These are phyloP conservation scores for Coregonus clupeaformis DNA, from an alignment of 2,113 vertebrate species.

Conservation along the genomic window DNA sequence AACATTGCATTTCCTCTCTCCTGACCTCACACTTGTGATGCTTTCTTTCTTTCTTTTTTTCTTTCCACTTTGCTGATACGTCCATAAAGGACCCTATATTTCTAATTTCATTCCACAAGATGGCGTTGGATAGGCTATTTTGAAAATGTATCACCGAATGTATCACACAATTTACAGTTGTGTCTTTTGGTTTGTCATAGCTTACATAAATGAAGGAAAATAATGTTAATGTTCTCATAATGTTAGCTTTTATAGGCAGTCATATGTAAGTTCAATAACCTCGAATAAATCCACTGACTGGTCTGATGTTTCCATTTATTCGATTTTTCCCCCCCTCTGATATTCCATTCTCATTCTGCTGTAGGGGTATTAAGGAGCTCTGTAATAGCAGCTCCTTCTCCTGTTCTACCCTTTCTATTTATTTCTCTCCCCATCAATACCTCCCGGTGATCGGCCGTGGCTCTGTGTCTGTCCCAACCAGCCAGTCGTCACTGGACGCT, in stretches of 20 bases:
- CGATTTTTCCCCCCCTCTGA: background rate
- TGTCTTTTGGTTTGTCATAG: too few species aligned
- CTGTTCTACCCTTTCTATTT: constrained; percentile 32
- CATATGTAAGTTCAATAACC: too few species aligned
- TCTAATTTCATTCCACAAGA: background rate
- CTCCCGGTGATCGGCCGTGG: constrained; percentile 54
- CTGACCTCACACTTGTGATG: too few species aligned
- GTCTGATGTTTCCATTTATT: background rate
- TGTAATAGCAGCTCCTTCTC: constrained; percentile 30
- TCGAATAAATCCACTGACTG: too few species aligned
- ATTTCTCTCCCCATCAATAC: constrained; percentile 15
- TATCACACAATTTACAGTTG: too few species aligned
- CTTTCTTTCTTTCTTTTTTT: background rate
- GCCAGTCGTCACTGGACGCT: constrained; percentile 84
- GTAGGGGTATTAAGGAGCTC: background rate
- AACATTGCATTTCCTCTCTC: too few species aligned
- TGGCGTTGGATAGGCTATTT: background rate
- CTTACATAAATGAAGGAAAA: too few species aligned
- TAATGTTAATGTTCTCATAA: too few species aligned
- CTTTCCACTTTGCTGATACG: background rate
- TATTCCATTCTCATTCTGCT: background rate
- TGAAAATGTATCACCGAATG: too few species aligned
- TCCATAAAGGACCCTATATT: background rate
- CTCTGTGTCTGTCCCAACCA: constrained; percentile 68
- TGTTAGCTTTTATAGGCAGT: too few species aligned